Base-by-base conservation (phyloP, 2,888 invertebrate species). In the Caenorhabditis sp. region DNA sequence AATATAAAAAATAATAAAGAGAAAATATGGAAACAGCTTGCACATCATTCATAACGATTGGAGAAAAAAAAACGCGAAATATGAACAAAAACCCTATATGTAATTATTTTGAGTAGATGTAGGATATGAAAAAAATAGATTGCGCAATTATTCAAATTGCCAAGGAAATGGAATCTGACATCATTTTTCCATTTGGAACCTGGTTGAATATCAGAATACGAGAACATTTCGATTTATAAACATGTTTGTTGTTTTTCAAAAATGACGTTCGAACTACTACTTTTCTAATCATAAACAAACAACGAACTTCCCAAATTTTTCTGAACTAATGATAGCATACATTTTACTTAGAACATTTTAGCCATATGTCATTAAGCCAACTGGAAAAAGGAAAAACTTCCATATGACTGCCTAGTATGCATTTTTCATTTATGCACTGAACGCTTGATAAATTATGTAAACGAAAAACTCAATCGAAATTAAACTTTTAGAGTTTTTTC, bases 41-140 rank as follows among this genome's bases (percentile, higher is more conserved):
- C 12, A 23, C 54, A 57, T n/a, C 26, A 50, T 57, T 5, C 14
- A 43, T 43, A 43, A 12, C 17, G 12, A 5, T 43, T 17, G 12
- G 14, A 43, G 14, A 43, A 43, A 65, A 51, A 57, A 65, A 36
- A 36, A 23, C 19, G 17, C 49, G 26, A 10, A 3, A 23, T 17
- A 19, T 27, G n/a, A 43, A 43, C 43, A 43, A 17, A 43, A 43
- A 43, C 6, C 43, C 43, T 43, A 10, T 10, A 43, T 43, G 14
- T 43, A 43, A 43, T 43, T 43, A 43, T 43, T 43, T 43, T 43
- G 43, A 43, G 43, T 43, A 43, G 24, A 24, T 24, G 5, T n/a
- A 1, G 27, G 49, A 17, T 24, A 58, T 36, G 36, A 17, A 53
- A 21, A 58, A 49, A 51, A 64, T 50, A 64, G 58, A 49, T 50